Base-by-base conservation (phyloP, 2,888 invertebrate genomes). In the Meloe dianella region DNA sequence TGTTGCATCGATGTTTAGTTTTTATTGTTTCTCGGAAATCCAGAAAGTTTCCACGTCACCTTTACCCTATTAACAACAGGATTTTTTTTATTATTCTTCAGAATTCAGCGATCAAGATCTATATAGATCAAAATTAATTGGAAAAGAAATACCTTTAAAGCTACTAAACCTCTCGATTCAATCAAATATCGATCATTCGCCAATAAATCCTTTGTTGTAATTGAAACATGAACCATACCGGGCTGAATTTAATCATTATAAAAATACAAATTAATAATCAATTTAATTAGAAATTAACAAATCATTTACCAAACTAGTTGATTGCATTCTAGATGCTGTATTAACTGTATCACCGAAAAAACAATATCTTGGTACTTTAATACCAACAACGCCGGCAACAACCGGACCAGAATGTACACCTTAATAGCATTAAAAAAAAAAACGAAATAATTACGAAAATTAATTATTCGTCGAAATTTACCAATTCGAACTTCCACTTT, bases 311-410 rank as follows among this genome's bases (percentile, higher is more conserved):
- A 85, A 77, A 72, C 89, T 87, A 17, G 88, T 86, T 0, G 89
- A 87, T 79, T 95, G 95, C 94, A 95, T 95, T 61, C 95, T 87
- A 2, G 95, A 93, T 3, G 95, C 95, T 0, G 94, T 95, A 81
- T 95, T 95, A 20, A 95, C 94, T 0, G 95, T 93, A 80, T 95
- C 95, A 0, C 95, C 95, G 69, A 95, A 95, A 58, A 95, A 89
- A 76, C 95, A 95, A 81, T 94, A 95, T 74, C 94, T 87, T 0
- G 94, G 94, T 61, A 93, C 89, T 76, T 93, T 92, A 38, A 91
- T 85, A 0, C 95, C 95, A 0, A 95, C 91, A 30, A 95, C 92
- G 0, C 95, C 95, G 0, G 93, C 94, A 7, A 94, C 94, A 22
- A 93, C 94, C 0, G 94, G 91, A 0, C 95, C 95, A 0, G 93